phyloP scores from a whole-genome alignment of 2,797 vertebrate genomes.

The Thaleichthys pacificus region DNA sequence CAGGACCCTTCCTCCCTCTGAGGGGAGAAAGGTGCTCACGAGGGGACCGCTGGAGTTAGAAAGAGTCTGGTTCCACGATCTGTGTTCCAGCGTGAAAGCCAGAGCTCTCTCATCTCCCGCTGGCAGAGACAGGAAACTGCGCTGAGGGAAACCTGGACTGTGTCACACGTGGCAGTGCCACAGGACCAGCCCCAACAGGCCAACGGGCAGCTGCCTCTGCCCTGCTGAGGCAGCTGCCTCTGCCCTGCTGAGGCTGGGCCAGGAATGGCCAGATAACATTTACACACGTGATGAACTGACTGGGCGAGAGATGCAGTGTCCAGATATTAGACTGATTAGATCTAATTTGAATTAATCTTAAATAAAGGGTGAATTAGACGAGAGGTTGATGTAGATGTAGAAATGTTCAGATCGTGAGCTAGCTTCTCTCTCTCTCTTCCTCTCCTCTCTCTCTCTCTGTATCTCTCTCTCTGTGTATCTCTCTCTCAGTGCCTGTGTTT shows the following conservation, averaged over 20 bases:
- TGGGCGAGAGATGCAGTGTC: not conserved
- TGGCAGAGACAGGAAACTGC: conserved; percentile 57
- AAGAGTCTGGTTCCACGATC: not conserved
- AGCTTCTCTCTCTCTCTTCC: too few relatives aligned
- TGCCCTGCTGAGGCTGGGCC: not conserved
- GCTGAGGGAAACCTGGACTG: conserved; percentile 51
- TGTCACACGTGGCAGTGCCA: conserved; percentile 29
- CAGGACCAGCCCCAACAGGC: conserved; percentile 28
- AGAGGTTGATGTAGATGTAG: not conserved
- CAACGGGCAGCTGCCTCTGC: conserved; percentile 36
- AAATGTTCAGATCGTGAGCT: not conserved
- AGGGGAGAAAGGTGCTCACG: conserved; percentile 37
- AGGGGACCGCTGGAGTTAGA: conserved; percentile 27
- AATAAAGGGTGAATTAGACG: not conserved
- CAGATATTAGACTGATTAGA: conserved; percentile 14
- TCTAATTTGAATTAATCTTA: not conserved
- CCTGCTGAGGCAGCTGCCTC: not conserved
- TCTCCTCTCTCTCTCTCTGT: too few relatives aligned
- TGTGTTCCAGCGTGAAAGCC: conserved; percentile 18
- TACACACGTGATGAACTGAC: not conserved
- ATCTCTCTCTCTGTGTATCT: too few relatives aligned
- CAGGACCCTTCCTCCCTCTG: conserved; percentile 34
- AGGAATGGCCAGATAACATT: not conserved
- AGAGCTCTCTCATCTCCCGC: conserved; percentile 36
- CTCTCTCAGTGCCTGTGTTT: not conserved